Base-by-base conservation (phyloP, 2,888 invertebrate genomes). In the Apotomis betuletana region DNA sequence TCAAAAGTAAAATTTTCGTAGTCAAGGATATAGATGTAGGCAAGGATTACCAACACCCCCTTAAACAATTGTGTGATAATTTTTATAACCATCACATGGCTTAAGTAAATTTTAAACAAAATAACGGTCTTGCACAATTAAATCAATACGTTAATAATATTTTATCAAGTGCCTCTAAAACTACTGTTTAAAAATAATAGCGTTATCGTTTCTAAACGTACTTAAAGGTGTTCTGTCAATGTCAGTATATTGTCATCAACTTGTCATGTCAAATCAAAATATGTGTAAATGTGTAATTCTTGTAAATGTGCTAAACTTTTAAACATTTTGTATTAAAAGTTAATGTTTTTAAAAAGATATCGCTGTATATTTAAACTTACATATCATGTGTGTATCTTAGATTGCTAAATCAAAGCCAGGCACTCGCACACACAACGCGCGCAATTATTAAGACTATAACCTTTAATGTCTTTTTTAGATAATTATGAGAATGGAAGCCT, bases 401-500 rank as follows among this genome's bases (percentile, higher is more conserved):
- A 5, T 38, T 41, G 3, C 9, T 54, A 38, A 58, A 13, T 6
- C 54, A 10, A n/a, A 10, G 12, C 12, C 15, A 9, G 27, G 4
- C 10, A 6, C 41, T 36, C 15, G 57, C 10, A 12, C 5, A 10
- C 38, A 10, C 41, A 57, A 13, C 41, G 51, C n/a, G 36, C 38
- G 51, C 61, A 67, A 59, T 10, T 36, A 8, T 36, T 46, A 4
- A 27, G n/a, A 46, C 13, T 62, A 52, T 71, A 61, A 61, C 61
- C 60, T 71, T 15, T 6, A 27, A 38, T 10, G 41, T n/a, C 62
- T n/a, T 69, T 70, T 76, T 74, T 73, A 87, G 85, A 74, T 74
- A 72, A 76, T 80, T 70, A 84, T 84, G 80, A 90, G 78, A 80
- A 91, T 91, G 90, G 85, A 86, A 72, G 58, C 78, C 46, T 77